phyloP scores from a whole-genome alignment of 2,797 vertebrate species.

The Lepilemur septentrionalis region DNA sequence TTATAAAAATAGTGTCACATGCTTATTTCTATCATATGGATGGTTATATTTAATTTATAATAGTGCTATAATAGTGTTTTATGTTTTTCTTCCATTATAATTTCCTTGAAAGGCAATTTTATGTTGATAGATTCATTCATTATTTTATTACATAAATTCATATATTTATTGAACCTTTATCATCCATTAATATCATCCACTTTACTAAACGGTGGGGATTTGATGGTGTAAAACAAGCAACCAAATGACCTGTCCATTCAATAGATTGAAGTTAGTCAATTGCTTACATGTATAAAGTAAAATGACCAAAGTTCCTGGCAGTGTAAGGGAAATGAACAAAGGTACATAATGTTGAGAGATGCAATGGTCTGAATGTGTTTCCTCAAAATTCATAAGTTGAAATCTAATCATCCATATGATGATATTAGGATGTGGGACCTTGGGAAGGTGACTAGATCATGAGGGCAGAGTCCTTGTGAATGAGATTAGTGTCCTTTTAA shows the following conservation, averaged over 20 bases:
- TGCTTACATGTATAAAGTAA: not conserved
- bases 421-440: fast-evolving
- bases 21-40: not conserved
- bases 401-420: not conserved
- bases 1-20: not conserved
- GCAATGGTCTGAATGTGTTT: not conserved
- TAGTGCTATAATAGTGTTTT: not conserved
- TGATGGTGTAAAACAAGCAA: not conserved
- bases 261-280: not conserved
- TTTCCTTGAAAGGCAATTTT: not conserved
- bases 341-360: not conserved
- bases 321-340: not conserved
- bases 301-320: not conserved
- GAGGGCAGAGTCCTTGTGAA: not conserved
- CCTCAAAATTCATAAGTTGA: not conserved
- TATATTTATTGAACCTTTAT: not conserved
- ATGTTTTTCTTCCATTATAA: not conserved
- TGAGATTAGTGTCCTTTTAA: not conserved
- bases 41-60: not conserved
- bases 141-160: not conserved
- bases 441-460: not conserved
- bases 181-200: not conserved
- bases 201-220: not conserved
- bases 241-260: not conserved
- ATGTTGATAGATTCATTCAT: not conserved